phyloP scores from a whole-genome alignment of 2,797 vertebrate genomes.

The Todus mexicanus region DNA sequence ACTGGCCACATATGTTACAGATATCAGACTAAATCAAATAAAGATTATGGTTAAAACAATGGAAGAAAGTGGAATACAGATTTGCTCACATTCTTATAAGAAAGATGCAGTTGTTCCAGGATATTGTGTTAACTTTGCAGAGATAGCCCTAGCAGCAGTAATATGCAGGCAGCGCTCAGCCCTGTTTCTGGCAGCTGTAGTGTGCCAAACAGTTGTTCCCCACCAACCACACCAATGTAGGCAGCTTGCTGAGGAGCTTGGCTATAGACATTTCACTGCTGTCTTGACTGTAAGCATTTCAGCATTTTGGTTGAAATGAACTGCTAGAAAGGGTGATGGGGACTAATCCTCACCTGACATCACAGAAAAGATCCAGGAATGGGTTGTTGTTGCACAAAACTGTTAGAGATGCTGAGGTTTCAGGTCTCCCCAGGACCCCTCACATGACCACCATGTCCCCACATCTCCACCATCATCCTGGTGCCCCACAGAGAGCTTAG shows the following conservation, averaged over 20 bases:
- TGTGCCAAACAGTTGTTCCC: not conserved
- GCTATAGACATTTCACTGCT: not conserved
- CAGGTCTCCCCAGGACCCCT: not conserved
- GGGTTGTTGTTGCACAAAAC: not conserved
- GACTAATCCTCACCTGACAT: not conserved
- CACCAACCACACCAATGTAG: not conserved
- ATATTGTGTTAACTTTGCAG: not conserved
- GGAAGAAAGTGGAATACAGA: not conserved
- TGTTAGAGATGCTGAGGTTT: not conserved
- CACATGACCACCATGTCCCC: fast-evolving
- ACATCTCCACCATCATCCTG: not conserved
- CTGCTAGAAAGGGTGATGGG: not conserved
- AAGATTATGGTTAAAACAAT: not conserved
- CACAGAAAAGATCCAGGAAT: not conserved
- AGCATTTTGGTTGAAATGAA: not conserved
- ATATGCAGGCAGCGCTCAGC: not conserved
- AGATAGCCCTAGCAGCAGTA: not conserved
- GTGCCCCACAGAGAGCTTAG: not conserved
- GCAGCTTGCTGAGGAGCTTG: not conserved
- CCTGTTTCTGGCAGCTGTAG: not conserved
- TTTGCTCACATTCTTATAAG: not conserved
- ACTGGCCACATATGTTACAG: not conserved
- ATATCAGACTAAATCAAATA: not conserved
- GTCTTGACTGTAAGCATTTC: not conserved
- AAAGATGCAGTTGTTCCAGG: not conserved